Base-by-base conservation (phyloP, 2,888 invertebrate genomes). In the Chloroclysta siterata region DNA sequence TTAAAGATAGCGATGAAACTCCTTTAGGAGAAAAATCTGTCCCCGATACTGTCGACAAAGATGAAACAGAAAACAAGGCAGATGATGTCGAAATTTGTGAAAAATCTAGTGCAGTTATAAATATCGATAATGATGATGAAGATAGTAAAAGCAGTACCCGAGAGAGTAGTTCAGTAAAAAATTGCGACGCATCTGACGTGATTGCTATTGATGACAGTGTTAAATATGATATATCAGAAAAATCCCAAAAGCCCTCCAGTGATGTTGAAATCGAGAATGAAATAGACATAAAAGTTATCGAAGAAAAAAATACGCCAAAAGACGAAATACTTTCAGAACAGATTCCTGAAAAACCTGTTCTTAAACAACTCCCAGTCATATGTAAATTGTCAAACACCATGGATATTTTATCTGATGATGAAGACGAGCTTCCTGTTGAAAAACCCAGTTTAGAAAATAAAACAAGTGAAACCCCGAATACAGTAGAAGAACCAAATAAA, bases 351-450 rank as follows among this genome's bases (percentile, higher is more conserved):
- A 71, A 64, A 14, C 22, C 52, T 11, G 33, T 29, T 17, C 5
- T 14, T 3, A 54, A 56, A 56, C 39, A 36, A 57, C 57, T 70
- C 14, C 70, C 69, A 54, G 61, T 78, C 52, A 70, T 85, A 55
- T 82, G 82, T 68, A 89, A 85, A 70, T 73, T 90, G 47, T 87
- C 87, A 13, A 89, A 90, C 67, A 89, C 84, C 15, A 76, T 91
- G 63, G 82, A 92, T 70, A 89, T 90, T 69, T 75, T 91, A 36
- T 89, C 90, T 41, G 90, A 93, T 72, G 88, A 89, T 42, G 91
- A 93, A 36, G 90, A 90, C 5, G 86, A 87, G 36, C 53, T 64
- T 41, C 66, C 72, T 46, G 11, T 41, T 17, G 36, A 15, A 66
- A 70, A 67, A 53, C 14, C 61, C 10, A 57, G 48, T 33, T 53